phyloP scores from a whole-genome alignment of 35 echinoderm and acorn worm species.

The Nesometra sesokonis region DNA sequence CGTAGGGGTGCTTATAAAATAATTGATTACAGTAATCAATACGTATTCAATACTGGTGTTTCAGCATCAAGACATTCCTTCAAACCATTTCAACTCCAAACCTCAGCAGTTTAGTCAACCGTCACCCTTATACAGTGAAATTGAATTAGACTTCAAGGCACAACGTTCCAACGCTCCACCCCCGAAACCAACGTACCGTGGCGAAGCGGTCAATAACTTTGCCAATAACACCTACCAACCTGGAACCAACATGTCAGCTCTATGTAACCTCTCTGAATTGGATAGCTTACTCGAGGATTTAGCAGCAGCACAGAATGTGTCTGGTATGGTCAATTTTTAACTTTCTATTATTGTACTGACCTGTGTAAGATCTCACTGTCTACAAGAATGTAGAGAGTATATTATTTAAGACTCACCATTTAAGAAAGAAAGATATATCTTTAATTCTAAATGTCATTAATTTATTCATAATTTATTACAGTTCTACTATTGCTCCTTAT shows the following conservation, averaged over 20 bases:
- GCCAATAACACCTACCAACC: constrained; percentile 53
- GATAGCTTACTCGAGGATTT: constrained; percentile 81
- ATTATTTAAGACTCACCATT: neutral
- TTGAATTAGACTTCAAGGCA: constrained; percentile 7
- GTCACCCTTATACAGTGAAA: constrained; percentile 18
- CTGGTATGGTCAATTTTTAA: constrained; percentile 51
- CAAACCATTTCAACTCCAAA: constrained; percentile 15
- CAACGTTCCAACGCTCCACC: constrained; percentile 33
- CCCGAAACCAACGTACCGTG: constrained; percentile 64
- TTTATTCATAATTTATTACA: no score
- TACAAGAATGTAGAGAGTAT: neutral
- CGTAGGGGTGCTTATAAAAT: no score
- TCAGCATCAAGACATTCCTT: neutral
- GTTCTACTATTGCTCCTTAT: no score
- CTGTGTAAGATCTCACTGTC: neutral
- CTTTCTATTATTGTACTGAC: neutral
- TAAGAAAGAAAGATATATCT: no score
- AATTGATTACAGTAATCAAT: no score
- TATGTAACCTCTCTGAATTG: constrained; percentile 65
- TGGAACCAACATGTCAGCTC: constrained; percentile 26
- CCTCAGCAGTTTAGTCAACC: constrained; percentile 32
- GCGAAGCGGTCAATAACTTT: constrained; percentile 22
- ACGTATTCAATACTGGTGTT: constrained; percentile 12
- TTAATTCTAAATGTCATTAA: no score
- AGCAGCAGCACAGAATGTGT: constrained; percentile 69